Evolutionary conservation across 2,113 vertebrate genomes (phyloP).

Genomic region (Jacana jacana): DNA sequence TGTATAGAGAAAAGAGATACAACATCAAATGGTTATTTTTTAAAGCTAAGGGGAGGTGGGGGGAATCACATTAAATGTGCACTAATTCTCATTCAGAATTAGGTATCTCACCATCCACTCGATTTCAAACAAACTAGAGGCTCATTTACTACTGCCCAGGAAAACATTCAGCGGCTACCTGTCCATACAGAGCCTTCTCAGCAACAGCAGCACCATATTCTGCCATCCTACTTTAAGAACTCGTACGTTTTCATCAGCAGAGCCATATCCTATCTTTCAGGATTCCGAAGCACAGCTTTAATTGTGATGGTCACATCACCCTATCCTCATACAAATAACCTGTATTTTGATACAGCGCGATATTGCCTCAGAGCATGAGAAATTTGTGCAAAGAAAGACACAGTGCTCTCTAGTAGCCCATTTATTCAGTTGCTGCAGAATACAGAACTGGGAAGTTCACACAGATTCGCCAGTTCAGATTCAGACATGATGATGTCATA

Average conservation of each 20-base stretch:
- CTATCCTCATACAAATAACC: neutral
- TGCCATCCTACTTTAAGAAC: neutral
- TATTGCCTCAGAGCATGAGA: neutral
- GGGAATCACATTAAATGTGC: too few species aligned
- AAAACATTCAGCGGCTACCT: neutral
- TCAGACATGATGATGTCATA: neutral
- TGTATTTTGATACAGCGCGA: neutral
- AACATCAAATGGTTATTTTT: neutral
- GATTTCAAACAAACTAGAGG: neutral
- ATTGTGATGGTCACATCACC: neutral
- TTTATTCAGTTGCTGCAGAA: neutral
- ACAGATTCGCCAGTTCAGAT: neutral
- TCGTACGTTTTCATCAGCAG: neutral
- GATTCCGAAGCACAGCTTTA: neutral
- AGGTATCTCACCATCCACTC: neutral
- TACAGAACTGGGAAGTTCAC: neutral
- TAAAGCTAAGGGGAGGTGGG: neutral
- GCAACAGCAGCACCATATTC: neutral
- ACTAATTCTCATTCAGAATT: neutral
- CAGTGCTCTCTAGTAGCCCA: accelerated
- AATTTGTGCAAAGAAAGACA: neutral
- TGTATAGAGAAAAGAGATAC: neutral
- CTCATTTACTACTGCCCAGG: neutral
- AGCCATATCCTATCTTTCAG: neutral
- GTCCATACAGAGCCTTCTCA: neutral